Conservation (phyloP, 2,888 invertebrate species). For the Andrena marginata region DNA sequence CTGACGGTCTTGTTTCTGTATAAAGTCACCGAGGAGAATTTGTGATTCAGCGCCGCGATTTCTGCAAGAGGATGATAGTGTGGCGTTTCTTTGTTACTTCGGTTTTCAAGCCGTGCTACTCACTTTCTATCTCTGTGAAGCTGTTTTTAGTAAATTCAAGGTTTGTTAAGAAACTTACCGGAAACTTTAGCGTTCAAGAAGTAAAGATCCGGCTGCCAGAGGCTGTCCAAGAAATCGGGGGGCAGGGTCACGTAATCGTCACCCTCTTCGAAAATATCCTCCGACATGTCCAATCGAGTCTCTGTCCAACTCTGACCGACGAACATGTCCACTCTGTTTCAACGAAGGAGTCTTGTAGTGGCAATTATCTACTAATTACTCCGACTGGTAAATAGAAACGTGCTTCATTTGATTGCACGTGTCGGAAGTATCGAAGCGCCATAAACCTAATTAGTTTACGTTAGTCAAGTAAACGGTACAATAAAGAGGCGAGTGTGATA, state of each 20-base stretch:
- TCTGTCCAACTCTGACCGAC: conserved; percentile 93
- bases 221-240: conserved; percentile 92
- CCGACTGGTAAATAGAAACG: neutral
- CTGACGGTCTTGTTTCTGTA: conserved; percentile 93
- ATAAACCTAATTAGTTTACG: no score
- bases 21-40: conserved; percentile 92
- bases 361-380: neutral
- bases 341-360: neutral
- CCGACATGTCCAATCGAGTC: conserved; percentile 90
- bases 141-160: no score
- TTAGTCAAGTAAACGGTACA: no score
- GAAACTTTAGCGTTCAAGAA: conserved; percentile 94
- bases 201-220: conserved; percentile 96
- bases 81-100: no score
- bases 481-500: no score
- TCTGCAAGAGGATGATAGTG: conserved; percentile 86
- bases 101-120: no score
- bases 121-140: no score
- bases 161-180: conserved; percentile 86
- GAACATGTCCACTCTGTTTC: conserved; percentile 92
- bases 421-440: neutral
- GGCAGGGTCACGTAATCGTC: conserved; percentile 93
- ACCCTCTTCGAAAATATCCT: conserved; percentile 92
- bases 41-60: conserved; percentile 92
- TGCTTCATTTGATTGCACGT: neutral